phyloP scores from a whole-genome alignment of 37 sponge, comb jelly and placozoan genomes.

The Petrosia ficiformis region DNA sequence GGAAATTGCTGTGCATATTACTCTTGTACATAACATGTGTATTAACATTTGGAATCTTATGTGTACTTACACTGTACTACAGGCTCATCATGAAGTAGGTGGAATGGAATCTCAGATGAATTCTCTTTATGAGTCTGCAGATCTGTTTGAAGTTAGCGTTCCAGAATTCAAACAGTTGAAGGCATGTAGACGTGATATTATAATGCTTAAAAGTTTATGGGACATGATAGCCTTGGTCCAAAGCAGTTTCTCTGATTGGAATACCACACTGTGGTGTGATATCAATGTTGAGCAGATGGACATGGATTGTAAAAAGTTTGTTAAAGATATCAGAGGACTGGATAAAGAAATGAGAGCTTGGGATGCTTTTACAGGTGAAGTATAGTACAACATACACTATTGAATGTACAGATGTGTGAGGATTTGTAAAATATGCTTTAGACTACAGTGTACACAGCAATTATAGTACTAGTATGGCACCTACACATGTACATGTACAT shows the following conservation, averaged over 20 bases:
- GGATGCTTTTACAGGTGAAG: constrained; percentile 89
- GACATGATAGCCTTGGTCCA: constrained; percentile 82
- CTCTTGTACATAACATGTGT: too few relatives aligned
- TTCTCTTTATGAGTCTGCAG: constrained; percentile 66
- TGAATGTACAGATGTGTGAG: too few relatives aligned
- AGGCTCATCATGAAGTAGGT: constrained; percentile 37
- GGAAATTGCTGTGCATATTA: too few relatives aligned
- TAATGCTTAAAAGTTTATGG: constrained; percentile 88
- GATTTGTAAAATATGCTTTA: too few relatives aligned
- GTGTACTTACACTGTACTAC: too few relatives aligned
- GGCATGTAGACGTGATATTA: constrained; percentile 79
- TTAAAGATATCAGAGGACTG: constrained; percentile 90
- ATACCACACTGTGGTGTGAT: constrained; percentile 91
- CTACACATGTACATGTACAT: too few relatives aligned
- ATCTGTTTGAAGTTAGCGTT: constrained; percentile 91
- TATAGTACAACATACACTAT: too few relatives aligned
- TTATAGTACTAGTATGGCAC: too few relatives aligned
- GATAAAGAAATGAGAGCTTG: constrained; percentile 98
- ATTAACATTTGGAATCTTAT: too few relatives aligned
- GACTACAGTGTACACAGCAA: too few relatives aligned
- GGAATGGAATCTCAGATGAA: constrained; percentile 86
- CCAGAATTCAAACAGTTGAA: constrained; percentile 98
- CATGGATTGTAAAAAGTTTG: constrained; percentile 97
- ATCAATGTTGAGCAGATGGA: constrained; percentile 99
- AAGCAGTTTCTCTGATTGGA: constrained; percentile 93